Base-by-base conservation (phyloP, 1,140 invertebrate genomes). In the Notospermus geniculatus region DNA sequence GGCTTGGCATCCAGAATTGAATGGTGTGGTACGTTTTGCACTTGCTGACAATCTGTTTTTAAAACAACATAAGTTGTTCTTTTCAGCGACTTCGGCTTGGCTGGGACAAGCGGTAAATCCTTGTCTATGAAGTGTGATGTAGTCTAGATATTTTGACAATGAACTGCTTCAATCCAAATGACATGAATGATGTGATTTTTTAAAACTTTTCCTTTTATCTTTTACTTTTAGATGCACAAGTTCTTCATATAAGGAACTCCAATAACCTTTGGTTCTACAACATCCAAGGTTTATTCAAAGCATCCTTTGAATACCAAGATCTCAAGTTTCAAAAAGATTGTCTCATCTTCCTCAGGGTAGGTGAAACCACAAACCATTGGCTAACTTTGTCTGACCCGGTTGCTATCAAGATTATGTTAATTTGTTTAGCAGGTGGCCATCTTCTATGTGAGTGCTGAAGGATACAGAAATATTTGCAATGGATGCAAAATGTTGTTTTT, bases 1-100 rank as follows among this genome's bases (percentile, higher is more conserved):
- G 71, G 73, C 1, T 53, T 72, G 15, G 73, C 73, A 43, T 67
- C 69, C n/a, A 75, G 72, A 69, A 36, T 75, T 15, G 43, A 56
- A 30, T 67, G 72, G 28, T 46, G 54, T 58, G 69, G 71, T 72
- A 65, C 17, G 25, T 30, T 53, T 25, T 55, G n/a, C n/a, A n/a
- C n/a, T n/a, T n/a, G n/a, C n/a, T n/a, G n/a, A n/a, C n/a, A n/a
- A n/a, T n/a, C n/a, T n/a, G n/a, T n/a, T n/a, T n/a, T n/a, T n/a
- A n/a, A n/a, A n/a, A n/a, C n/a, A n/a, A n/a, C n/a, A n/a, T n/a
- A n/a, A n/a, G n/a, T n/a, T n/a, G n/a, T n/a, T n/a, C n/a, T n/a
- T 36, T 50, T 1, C 59, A 62, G 19, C 25, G 39, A 19, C 30
- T 15, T 25, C 25, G 7, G 9, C 27, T 27, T 29, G 28, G 9